Conservation (phyloP, 2,888 invertebrate species). For the Latrodectus hesperus region DNA sequence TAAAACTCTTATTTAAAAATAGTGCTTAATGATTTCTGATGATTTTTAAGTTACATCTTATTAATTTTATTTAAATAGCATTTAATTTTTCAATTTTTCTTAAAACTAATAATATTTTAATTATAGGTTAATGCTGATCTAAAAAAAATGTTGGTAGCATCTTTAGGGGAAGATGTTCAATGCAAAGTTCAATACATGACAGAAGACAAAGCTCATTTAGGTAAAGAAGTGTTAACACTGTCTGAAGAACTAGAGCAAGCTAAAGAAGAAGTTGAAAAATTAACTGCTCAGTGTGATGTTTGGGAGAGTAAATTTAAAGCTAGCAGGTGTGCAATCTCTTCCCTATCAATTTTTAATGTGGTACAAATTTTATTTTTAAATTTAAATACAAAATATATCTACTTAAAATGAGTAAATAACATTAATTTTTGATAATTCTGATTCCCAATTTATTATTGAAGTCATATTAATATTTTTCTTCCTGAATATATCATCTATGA, state of each 20-base stretch:
- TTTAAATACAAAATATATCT: neutral
- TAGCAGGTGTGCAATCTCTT: conserved; percentile 79
- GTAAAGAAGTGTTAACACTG: conserved; percentile 88
- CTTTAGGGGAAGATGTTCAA: conserved; percentile 95
- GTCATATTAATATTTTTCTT: neutral
- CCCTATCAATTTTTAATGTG: neutral
- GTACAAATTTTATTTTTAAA: neutral
- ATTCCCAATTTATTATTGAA: neutral
- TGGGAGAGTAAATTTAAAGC: conserved; percentile 98
- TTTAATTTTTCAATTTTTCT: too few species aligned
- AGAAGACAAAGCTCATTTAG: conserved; percentile 92
- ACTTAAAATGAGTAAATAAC: too few species aligned
- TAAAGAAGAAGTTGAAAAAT: conserved; percentile 93
- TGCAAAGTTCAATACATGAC: conserved; percentile 91
- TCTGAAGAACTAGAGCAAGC: conserved; percentile 84
- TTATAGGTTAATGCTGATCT: conserved; percentile 89
- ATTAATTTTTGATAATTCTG: neutral
- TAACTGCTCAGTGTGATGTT: conserved; percentile 95
- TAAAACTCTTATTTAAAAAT: too few species aligned
- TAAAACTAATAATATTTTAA: too few species aligned
- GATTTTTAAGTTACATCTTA: too few species aligned
- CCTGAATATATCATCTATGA: neutral
- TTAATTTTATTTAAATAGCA: too few species aligned
- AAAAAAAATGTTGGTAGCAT: conserved; percentile 93
- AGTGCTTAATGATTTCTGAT: too few species aligned